Percentiles rank a stretch among this genome's conserved stretches.
Conservation (phyloP, 2,888 invertebrate genomes). For the Polydesmus complanatus region DNA sequence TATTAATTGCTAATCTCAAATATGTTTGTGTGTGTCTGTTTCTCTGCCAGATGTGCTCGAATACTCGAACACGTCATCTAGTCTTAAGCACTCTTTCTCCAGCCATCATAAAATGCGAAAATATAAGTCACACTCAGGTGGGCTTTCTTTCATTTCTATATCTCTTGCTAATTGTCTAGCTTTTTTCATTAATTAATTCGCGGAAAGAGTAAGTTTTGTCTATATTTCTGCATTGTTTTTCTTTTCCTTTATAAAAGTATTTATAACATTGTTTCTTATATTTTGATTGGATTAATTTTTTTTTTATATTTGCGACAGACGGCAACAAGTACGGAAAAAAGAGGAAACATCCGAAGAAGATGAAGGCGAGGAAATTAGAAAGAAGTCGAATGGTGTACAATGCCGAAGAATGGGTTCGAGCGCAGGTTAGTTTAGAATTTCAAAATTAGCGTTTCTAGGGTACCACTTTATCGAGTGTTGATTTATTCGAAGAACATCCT, state of each 20-base stretch:
- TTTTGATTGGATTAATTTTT: too few species aligned
- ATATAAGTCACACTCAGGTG: background rate
- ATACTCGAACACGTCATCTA: background rate
- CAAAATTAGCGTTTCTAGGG: background rate
- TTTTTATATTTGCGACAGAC: too few species aligned
- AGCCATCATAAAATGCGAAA: background rate
- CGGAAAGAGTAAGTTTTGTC: background rate
- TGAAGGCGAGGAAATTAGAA: slow-evolving; percentile 22
- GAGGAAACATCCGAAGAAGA: slow-evolving; percentile 18
- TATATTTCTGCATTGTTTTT: background rate
- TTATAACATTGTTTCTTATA: too few species aligned
- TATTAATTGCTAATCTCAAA: too few species aligned
- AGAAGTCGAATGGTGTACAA: slow-evolving; percentile 16
- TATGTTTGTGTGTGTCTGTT: background rate
- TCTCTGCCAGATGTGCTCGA: background rate
- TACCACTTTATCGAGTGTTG: too few species aligned
- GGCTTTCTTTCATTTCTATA: background rate
- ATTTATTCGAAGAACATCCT: too few species aligned
- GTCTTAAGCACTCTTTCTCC: slow-evolving; percentile 1
- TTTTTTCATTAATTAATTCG: background rate
- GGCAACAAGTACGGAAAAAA: slow-evolving; percentile 13
- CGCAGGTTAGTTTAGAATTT: background rate
- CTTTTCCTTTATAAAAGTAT: too few species aligned
- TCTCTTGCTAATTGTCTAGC: background rate
- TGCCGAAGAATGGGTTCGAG: slow-evolving; percentile 20